Evolutionary conservation across 2,888 invertebrate species (phyloP), one percentile per base, ranked within the genome.

Genomic region (Orthosia cruda): DNA sequence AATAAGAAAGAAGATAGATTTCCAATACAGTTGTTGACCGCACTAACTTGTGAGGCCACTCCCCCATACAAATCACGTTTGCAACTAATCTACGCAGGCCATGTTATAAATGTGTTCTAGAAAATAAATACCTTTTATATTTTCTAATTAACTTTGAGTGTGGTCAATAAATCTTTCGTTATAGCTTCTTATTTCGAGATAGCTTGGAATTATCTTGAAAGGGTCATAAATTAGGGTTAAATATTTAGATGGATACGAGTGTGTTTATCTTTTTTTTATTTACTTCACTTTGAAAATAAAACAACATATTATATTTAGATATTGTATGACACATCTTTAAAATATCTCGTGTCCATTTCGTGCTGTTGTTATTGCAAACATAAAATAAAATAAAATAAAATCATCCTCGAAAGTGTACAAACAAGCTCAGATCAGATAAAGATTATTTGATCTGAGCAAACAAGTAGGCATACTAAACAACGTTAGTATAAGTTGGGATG

Each of bases 81-180:
- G 40, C 52, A 73, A 74, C 63, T 74, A 80, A 80, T 84, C 68
- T 62, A 58, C 45, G 73, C 9, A 9, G 52, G 32, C 71, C 58
- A 49, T 71, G 57, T 57, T 23, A 74, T 72, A 55, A 74, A 70
- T 69, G 72, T 49, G 64, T 58, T 69, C 70, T 57, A 32, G 49
- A 84, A 73, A 77, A 81, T 75, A 59, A 71, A 77, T 66, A 78
- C 32, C 61, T 73, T 71, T 64, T 74, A 71, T 65, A 64, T 77
- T 77, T 83, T 80, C 67, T 84, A 80, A 81, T 84, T 74, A 74
- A 80, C 63, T 78, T 55, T 32, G 54, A 69, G 59, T 63, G 63
- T 50, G 26, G 50, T 50, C 81, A 16, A 84, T 84, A 86, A 83
- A 84, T 84, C 84, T 66, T 59, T 69, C 23, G 52, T 40, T 79